These are phyloP conservation scores for Coenonympha glycerion DNA, from an alignment of 2,888 invertebrate species.

Conservation along the genomic window DNA sequence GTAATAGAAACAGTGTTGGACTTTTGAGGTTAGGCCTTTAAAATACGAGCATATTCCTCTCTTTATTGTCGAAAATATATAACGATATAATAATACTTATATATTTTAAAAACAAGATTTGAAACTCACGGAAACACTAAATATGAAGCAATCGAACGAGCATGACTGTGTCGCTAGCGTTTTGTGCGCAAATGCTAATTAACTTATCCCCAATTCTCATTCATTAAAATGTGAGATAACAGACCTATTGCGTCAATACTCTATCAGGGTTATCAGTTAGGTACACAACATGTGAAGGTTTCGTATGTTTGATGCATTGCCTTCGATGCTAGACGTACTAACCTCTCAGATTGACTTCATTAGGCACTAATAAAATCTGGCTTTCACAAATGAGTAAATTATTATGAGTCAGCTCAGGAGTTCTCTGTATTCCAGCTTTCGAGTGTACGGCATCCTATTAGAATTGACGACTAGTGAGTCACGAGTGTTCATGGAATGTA, in stretches of 20 bases:
- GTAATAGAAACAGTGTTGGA: too few relatives aligned
- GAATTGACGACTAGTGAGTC: constrained; percentile 15
- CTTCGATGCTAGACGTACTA: too few relatives aligned
- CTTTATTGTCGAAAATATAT: too few relatives aligned
- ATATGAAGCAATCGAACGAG: neutral
- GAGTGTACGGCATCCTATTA: constrained; percentile 13
- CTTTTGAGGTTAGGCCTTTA: too few relatives aligned
- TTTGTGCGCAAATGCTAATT: constrained; percentile 16
- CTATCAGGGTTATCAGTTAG: constrained; percentile 10
- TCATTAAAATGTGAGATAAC: constrained; percentile 20
- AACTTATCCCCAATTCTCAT: constrained; percentile 21
- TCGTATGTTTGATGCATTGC: neutral
- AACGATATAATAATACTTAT: too few relatives aligned
- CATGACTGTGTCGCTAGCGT: neutral
- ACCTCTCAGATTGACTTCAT: neutral
- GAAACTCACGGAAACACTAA: neutral
- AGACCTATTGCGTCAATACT: constrained; percentile 11
- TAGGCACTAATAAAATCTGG: neutral
- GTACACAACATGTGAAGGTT: neutral
- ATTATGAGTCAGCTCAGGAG: constrained; percentile 22
- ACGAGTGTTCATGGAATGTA: constrained; percentile 16
- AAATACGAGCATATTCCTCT: too few relatives aligned
- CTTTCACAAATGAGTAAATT: neutral
- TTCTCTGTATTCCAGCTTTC: constrained; percentile 17
- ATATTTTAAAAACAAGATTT: too few relatives aligned